Evolutionary conservation across 2,797 vertebrate genomes (phyloP), one percentile per base, ranked within the genome.

Genomic region (Esox masquinongy): DNA sequence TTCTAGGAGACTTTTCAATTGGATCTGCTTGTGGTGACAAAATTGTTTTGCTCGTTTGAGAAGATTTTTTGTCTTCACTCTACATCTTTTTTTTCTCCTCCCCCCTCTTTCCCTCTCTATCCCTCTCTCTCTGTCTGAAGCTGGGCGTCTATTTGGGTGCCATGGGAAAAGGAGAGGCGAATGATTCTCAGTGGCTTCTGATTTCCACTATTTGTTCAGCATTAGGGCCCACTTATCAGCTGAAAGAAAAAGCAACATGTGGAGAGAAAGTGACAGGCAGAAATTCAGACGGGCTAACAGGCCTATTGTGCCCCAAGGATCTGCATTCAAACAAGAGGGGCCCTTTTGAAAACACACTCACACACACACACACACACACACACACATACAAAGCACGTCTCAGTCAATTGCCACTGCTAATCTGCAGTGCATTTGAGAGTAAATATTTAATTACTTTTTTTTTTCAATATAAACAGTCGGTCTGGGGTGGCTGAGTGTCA

Each of bases 191-290:
- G 97, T 99, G 96, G 96, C 97, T 98, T 97, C 97, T 97, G 96
- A 98, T 99, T 99, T 99, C 96, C 96, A 97, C 96, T 98, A 98
- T 99, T 99, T 99, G 98, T 99, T 99, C 97, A 96, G 97, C 96
- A 96, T 97, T 98, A 97, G 96, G 92, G 92, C 95, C 96, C 97
- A 98, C 97, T 99, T 99, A 98, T 98, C 97, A 97, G 22, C 95
- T 94, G 95, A 95, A 95, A 98, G 96, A 97, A 96, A 97, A 96
- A 97, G 96, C 96, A 98, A 98, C 97, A 97, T 95, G 96, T 96
- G 96, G 95, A 96, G 95, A 93, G 95, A 96, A 96, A 97, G 96
- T 96, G 97, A 97, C 96, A 97, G 96, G 95, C 96, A 95, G 95
- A 95, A 95, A 97, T 89, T 88, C 95, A 93, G 95, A 95, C 95